phyloP scores from a whole-genome alignment of 64 coral and sea anemone species.

The Pocillopora damicornis region DNA sequence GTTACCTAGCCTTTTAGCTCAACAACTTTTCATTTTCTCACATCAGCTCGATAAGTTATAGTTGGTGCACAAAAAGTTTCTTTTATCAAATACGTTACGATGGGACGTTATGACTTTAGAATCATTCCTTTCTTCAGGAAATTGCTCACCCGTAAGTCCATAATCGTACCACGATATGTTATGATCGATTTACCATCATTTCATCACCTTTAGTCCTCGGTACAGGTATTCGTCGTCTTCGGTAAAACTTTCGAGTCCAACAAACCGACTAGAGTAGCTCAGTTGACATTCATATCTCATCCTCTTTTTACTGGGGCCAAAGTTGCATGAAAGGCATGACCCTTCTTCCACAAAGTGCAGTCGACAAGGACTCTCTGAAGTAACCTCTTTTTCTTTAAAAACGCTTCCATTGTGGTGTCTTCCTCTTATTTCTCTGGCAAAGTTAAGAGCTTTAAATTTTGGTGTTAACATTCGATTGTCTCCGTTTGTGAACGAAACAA shows the following conservation, averaged over 20 bases:
- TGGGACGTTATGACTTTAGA: too few species aligned
- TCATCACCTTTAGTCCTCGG: neutral
- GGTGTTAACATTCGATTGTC: neutral
- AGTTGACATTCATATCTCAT: neutral
- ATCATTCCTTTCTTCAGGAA: too few species aligned
- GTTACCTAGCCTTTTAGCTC: too few species aligned
- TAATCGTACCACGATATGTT: too few species aligned
- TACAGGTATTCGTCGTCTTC: neutral
- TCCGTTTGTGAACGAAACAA: neutral
- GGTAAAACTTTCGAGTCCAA: neutral
- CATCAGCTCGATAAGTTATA: too few species aligned
- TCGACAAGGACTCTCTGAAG: constrained; percentile 8
- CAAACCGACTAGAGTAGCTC: neutral
- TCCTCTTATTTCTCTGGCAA: neutral
- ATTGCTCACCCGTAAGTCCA: too few species aligned
- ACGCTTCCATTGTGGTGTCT: constrained; percentile 2
- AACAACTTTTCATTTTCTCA: too few species aligned
- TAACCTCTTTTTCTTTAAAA: neutral
- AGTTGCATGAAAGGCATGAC: constrained; percentile 43
- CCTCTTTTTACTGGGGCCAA: neutral
- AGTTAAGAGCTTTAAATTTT: neutral
- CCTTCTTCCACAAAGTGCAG: constrained; percentile 9
- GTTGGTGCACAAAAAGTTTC: too few species aligned
- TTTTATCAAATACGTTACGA: too few species aligned
- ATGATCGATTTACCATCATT: too few species aligned